A percentile compares a stretch with the other conserved stretches of the same genome.
Conservation (phyloP, 2,113 vertebrate genomes). For the Chaenogobius annularis region DNA sequence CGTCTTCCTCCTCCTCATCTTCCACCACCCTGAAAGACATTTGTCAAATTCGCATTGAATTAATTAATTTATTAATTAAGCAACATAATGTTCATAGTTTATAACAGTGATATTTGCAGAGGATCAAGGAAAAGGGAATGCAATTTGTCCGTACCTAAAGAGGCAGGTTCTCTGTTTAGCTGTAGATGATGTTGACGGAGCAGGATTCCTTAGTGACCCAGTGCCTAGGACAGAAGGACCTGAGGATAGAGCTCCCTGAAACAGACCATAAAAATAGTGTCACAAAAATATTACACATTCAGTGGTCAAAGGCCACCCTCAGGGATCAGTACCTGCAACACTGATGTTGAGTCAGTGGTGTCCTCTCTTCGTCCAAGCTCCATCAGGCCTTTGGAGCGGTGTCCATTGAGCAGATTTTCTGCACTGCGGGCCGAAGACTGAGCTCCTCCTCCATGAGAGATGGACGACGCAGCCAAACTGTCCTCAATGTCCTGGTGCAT, state of each 20-base stretch:
- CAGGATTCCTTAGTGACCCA: constrained; percentile 42
- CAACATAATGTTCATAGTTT: neutral
- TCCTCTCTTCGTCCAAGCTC: constrained; percentile 86
- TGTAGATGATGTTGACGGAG: constrained; percentile 73
- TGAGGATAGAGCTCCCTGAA: constrained; percentile 44
- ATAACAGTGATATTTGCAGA: neutral
- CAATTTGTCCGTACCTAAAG: constrained; percentile 70
- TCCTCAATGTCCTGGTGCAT: constrained; percentile 96
- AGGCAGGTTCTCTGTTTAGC: constrained; percentile 87
- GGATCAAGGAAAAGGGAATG: neutral
- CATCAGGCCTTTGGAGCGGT: constrained; percentile 84
- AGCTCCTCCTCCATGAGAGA: constrained; percentile 85
- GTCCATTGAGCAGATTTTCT: constrained; percentile 90
- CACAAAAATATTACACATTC: neutral
- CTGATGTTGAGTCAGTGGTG: constrained; percentile 58
- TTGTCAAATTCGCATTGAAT: neutral
- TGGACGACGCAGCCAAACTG: constrained; percentile 88
- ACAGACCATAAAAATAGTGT: neutral
- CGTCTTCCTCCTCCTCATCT: constrained; percentile 96
- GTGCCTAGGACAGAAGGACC: constrained; percentile 21
- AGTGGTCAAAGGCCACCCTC: neutral
- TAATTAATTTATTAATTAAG: neutral
- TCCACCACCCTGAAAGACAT: constrained; percentile 82
- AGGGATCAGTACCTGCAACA: constrained; percentile 24
- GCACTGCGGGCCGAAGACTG: constrained; percentile 88